A percentile compares a stretch with the other conserved stretches of the same genome.
Evolutionary conservation across 2,888 invertebrate species (phyloP).

Genomic region (Diaperis boleti): DNA sequence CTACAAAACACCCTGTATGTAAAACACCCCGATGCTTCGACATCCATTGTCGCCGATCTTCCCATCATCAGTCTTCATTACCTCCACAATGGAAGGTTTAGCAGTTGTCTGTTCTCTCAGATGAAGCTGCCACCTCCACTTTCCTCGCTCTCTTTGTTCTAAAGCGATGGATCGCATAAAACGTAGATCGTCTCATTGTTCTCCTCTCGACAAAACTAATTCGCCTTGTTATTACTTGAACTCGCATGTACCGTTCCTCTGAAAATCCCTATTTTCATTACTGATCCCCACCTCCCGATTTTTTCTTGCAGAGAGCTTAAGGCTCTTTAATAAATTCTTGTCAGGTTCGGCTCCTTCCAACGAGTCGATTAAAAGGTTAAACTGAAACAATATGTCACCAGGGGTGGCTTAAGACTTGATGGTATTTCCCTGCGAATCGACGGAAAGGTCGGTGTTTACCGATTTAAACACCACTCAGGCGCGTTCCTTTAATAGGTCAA

Average conservation of each 20-base stretch:
- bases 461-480: constrained; percentile 29
- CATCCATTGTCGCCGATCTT: constrained; percentile 14
- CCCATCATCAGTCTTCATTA: constrained; percentile 65
- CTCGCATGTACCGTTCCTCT: constrained; percentile 21
- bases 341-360: constrained; percentile 3
- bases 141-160: constrained; percentile 54
- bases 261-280: constrained; percentile 14
- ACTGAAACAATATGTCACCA: constrained; percentile 6
- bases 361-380: constrained; percentile 18
- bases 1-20: no score
- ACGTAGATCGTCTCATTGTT: constrained; percentile 57
- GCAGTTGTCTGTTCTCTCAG: constrained; percentile 59
- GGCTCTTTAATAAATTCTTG: no score
- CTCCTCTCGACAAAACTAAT: constrained; percentile 60
- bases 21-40: constrained; percentile 11
- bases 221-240: constrained; percentile 55
- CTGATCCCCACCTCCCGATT: not conserved
- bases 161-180: constrained; percentile 56
- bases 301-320: no score
- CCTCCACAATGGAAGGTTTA: constrained; percentile 61
- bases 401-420: constrained; percentile 1
- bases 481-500: constrained; percentile 35
- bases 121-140: constrained; percentile 57
- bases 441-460: constrained; percentile 28
- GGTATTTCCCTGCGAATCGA: constrained; percentile 12